Base-by-base conservation (phyloP, 2,797 vertebrate species). In the Antrozous pallidus region DNA sequence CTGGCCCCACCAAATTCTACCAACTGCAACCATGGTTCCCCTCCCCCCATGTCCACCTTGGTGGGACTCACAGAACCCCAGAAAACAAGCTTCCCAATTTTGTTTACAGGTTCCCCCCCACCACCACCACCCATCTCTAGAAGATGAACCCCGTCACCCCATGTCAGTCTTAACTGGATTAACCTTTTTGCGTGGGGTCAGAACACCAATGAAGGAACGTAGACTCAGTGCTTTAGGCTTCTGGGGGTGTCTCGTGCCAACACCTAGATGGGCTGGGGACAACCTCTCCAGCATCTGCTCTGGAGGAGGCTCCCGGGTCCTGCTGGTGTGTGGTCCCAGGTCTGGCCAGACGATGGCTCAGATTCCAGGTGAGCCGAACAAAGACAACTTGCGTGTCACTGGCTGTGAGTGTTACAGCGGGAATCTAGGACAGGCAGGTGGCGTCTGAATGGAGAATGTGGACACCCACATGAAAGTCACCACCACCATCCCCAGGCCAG, bases 1-100 rank as follows among this genome's bases (percentile, higher is more conserved):
- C 3, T 0, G 40, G 8, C 12, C 22, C 17, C 8, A 14, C 26
- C 31, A 26, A 67, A 58, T 61, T 33, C 40, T 2, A 10, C 5
- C 2, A 1, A 0, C 3, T 4, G 33, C 8, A 10, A 20, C 40
- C 12, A 1, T 0, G 58, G 5, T 1, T 3, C 22, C 12, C 24
- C 12, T 85, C 16, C 9, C 14, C 33, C 70, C 11, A 0, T 1
- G 31, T 5, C 13, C 54, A 67, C 24, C 61, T 63, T 17, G 6
- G 3, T 63, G 61, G 16, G 2, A 16, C 63, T 24, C n/a, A 3
- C 0, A 0, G 65, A 65, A 54, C 24, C 18, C 49, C 22, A 3
- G 56, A 1, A 47, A 47, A 10, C 2, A 13, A 69, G 18, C 22
- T 3, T 38, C 36, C 38, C 22, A 26, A 31, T 54, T 10, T 61